Evolutionary conservation across 2,888 invertebrate species (phyloP), one percentile per base, ranked within the genome.

Genomic region (Pandemis corylana): DNA sequence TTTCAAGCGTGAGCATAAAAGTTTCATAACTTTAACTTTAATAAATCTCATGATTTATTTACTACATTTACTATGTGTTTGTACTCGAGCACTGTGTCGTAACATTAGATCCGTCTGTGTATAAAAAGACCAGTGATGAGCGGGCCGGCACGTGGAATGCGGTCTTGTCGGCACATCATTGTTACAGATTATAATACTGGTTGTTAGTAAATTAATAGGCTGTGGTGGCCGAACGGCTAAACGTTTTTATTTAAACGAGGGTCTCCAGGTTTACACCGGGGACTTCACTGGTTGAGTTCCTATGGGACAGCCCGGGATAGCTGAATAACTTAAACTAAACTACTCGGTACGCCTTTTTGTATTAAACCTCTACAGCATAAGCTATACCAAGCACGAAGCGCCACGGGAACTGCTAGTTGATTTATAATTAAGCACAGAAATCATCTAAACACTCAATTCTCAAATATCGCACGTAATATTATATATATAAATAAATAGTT

Each of bases 71-170:
- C 44, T 49, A 65, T 49, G 20, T 49, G 46, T 49, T 65, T 20
- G 28, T 36, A 63, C 44, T n/a, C 56, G 56, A 66, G 61, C 56
- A n/a, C 41, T 49, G 56, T 84, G 82, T 82, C 80, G 81, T 84
- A 77, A 81, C 76, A 36, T 44, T 65, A 65, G 36, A 71, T 46
- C 67, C 67, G 71, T 76, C 71, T 68, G 76, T 78, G 77, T 79
- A 82, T 76, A 86, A 83, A 81, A 84, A 81, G 79, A 82, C 79
- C 80, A 77, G 77, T 28, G 49, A 70, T 61, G 64, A 68, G 20
- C 81, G 81, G 80, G 85, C 79, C 79, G 84, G 86, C 82, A 83
- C 77, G 77, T 82, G 91, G 91, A 92, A 92, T 92, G 92, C 82
- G 85, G 91, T 87, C 84, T 81, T 79, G 85, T 84, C 86, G 80